Conservation (phyloP, 2,797 vertebrate genomes). For the Pseudomugil gertrudae region DNA sequence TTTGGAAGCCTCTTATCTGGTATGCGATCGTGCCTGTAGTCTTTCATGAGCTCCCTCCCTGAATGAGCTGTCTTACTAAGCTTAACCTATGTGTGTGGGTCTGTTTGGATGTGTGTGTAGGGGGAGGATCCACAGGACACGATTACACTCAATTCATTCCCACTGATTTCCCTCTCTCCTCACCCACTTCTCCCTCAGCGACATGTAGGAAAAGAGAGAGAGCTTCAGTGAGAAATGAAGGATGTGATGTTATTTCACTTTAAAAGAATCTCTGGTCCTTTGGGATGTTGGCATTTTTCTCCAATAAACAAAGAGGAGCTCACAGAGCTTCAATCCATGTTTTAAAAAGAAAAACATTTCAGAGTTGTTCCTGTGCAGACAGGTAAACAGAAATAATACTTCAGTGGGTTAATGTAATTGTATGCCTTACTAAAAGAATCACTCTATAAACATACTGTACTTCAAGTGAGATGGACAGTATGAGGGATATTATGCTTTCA, state of each 20-base stretch:
- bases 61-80: conserved; percentile 44
- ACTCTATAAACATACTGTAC: not conserved
- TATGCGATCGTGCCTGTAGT: conserved; percentile 17
- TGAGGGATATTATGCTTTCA: not conserved
- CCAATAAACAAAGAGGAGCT: conserved; percentile 31
- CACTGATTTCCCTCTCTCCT: conserved; percentile 36
- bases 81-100: conserved; percentile 34
- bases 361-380: conserved; percentile 19
- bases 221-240: conserved; percentile 8
- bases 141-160: conserved; percentile 55
- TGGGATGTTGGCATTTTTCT: conserved; percentile 47
- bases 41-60: conserved; percentile 37
- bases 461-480: not conserved
- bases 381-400: not conserved
- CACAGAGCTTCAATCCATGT: conserved; percentile 13
- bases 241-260: conserved; percentile 46
- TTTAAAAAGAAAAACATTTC: conserved; percentile 2
- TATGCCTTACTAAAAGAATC: not conserved
- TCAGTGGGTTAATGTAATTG: not conserved
- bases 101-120: conserved; percentile 24
- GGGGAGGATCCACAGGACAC: conserved; percentile 48
- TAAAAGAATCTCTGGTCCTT: conserved; percentile 51
- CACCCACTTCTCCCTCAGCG: conserved; percentile 32
- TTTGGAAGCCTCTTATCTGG: conserved; percentile 50
- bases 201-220: conserved; percentile 11